Percentiles rank a stretch among this genome's conserved stretches.
phyloP scores from a whole-genome alignment of 1,140 invertebrate genomes.

The Drosophila biarmipes region DNA sequence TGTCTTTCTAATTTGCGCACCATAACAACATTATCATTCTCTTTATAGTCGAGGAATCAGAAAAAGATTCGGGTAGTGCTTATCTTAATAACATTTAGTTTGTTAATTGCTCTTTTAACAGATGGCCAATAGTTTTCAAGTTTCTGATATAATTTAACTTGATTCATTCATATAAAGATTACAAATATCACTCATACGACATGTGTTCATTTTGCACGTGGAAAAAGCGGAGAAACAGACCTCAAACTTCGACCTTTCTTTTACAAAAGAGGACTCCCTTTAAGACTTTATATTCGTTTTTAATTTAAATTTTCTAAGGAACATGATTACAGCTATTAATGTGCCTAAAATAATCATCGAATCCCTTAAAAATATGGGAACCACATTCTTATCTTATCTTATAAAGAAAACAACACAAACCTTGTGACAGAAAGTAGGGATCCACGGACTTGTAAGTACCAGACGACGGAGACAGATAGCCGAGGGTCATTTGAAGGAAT shows the following conservation, averaged over 20 bases:
- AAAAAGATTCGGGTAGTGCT: no score
- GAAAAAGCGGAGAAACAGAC: no score
- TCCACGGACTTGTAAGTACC: conserved; percentile 88
- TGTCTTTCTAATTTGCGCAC: background rate
- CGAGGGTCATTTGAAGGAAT: conserved; percentile 88
- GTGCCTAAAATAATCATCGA: no score
- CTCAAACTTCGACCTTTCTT: background rate
- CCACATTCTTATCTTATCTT: background rate
- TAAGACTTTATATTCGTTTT: no score
- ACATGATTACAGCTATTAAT: no score
- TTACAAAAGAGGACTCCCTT: no score
- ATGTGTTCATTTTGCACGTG: background rate
- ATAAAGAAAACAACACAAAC: conserved; percentile 72
- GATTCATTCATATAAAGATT: background rate
- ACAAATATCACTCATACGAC: background rate
- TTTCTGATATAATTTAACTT: background rate
- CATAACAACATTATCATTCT: no score
- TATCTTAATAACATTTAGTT: no score
- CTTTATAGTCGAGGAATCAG: background rate
- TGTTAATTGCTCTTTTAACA: no score
- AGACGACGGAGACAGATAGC: conserved; percentile 87
- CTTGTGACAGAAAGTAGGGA: conserved; percentile 89
- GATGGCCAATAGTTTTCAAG: background rate
- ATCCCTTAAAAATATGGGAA: background rate
- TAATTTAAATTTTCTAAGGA: no score